Evolutionary conservation across 2,113 vertebrate genomes (phyloP).

Genomic region (Panthera leo): DNA sequence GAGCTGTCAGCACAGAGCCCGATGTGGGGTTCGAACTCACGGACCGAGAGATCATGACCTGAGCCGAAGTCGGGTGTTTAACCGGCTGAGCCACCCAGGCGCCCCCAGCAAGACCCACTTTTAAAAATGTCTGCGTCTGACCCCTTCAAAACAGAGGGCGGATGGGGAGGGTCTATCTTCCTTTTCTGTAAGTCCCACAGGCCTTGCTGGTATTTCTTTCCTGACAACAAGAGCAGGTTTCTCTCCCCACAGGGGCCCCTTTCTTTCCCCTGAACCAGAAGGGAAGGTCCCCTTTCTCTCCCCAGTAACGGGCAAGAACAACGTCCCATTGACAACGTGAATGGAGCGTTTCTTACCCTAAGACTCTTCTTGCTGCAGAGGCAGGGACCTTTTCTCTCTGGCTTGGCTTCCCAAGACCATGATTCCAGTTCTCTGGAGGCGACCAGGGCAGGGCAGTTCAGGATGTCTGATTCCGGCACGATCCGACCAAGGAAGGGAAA

Average conservation of each 20-base stretch:
- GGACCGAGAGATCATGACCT: too few relatives aligned
- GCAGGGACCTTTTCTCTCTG: conserved; percentile 4
- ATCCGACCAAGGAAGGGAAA: not conserved
- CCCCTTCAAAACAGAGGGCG: not conserved
- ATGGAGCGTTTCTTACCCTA: conserved; percentile 66
- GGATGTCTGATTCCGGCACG: not conserved
- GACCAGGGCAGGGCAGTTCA: not conserved
- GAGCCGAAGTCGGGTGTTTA: too few relatives aligned
- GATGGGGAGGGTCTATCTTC: not conserved
- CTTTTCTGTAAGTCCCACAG: not conserved
- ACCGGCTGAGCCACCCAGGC: too few relatives aligned
- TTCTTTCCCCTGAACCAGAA: conserved; percentile 72
- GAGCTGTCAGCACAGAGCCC: too few relatives aligned
- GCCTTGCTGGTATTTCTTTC: not conserved
- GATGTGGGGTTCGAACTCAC: too few relatives aligned
- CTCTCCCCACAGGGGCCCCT: conserved; percentile 61
- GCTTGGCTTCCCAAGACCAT: not conserved
- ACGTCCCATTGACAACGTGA: conserved; percentile 70
- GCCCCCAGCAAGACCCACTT: not conserved
- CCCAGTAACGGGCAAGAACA: conserved; percentile 57
- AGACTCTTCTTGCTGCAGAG: not conserved
- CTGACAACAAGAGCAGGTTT: conserved; percentile 52
- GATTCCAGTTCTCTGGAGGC: not conserved
- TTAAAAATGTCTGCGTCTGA: not conserved
- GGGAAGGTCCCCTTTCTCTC: conserved; percentile 69